Evolutionary conservation across 2,113 vertebrate genomes (phyloP).

Genomic region (Hemiprocne comata): DNA sequence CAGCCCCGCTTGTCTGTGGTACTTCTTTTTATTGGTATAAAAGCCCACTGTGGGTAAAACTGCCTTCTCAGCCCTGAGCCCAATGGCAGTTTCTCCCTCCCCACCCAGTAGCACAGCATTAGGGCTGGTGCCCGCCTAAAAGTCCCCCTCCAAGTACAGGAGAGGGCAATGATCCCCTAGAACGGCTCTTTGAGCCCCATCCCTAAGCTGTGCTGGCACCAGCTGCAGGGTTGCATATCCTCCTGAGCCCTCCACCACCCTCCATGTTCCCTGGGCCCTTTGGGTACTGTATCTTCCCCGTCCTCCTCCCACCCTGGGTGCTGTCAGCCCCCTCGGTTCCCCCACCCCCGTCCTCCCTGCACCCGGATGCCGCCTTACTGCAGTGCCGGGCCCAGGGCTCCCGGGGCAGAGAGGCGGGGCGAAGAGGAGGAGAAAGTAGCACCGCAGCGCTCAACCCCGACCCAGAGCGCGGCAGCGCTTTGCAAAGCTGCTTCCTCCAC

Average conservation of each 20-base stretch:
- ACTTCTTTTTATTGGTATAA: constrained; percentile 62
- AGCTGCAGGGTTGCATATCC: not conserved
- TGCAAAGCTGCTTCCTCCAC: not conserved
- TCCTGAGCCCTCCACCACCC: not conserved
- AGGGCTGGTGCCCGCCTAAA: constrained; percentile 12
- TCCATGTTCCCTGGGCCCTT: not conserved
- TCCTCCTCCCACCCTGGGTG: not conserved
- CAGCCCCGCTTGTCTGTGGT: not conserved
- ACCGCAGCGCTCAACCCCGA: not conserved
- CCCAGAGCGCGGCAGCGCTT: not conserved
- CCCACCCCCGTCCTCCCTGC: not conserved
- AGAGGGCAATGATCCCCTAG: constrained; percentile 1
- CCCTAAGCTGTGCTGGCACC: not conserved
- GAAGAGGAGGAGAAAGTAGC: not conserved
- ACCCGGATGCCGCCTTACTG: not conserved
- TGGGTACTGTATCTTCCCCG: not conserved
- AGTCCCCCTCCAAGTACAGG: constrained; percentile 5
- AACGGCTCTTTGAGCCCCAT: not conserved
- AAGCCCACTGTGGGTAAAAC: constrained; percentile 47
- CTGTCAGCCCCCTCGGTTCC: not conserved
- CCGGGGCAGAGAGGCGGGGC: not conserved
- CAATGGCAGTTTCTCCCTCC: not conserved
- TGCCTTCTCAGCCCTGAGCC: constrained; percentile 17
- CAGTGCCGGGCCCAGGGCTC: rapidly evolving
- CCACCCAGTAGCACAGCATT: not conserved